Percentiles rank a stretch among this genome's conserved stretches.
These are phyloP conservation scores for Arion vulgaris DNA, from an alignment of 1,140 invertebrate species.

Conservation along the genomic window DNA sequence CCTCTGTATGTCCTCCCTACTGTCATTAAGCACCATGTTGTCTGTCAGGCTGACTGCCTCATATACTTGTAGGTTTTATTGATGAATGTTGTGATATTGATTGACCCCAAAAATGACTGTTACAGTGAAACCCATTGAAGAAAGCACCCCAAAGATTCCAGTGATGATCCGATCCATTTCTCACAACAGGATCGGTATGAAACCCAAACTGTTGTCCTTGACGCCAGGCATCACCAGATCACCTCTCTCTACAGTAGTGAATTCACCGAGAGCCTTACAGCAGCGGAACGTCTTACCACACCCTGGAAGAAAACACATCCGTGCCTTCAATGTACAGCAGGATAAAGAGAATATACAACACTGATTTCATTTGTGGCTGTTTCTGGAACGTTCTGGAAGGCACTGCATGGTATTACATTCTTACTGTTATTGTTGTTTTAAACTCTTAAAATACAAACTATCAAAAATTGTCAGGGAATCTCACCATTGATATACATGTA, in stretches of 20 bases:
- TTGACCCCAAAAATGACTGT: background rate
- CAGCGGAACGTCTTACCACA: background rate
- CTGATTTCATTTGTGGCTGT: background rate
- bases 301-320: background rate
- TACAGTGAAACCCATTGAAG: background rate
- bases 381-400: too few relatives aligned
- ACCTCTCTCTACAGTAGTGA: constrained; percentile 3
- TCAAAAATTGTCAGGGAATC: too few relatives aligned
- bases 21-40: too few relatives aligned
- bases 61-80: too few relatives aligned
- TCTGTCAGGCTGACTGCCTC: too few relatives aligned
- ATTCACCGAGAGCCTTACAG: background rate
- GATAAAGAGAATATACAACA: constrained; percentile 23
- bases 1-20: too few relatives aligned
- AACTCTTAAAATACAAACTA: too few relatives aligned
- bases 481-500: too few relatives aligned
- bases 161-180: background rate
- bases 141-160: background rate
- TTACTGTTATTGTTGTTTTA: too few relatives aligned
- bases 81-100: too few relatives aligned
- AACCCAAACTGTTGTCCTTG: background rate
- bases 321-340: background rate
- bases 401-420: too few relatives aligned
- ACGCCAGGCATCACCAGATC: background rate
- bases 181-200: background rate